Base-by-base conservation (phyloP, 2,797 vertebrate genomes). In the Propithecus perrieri region DNA sequence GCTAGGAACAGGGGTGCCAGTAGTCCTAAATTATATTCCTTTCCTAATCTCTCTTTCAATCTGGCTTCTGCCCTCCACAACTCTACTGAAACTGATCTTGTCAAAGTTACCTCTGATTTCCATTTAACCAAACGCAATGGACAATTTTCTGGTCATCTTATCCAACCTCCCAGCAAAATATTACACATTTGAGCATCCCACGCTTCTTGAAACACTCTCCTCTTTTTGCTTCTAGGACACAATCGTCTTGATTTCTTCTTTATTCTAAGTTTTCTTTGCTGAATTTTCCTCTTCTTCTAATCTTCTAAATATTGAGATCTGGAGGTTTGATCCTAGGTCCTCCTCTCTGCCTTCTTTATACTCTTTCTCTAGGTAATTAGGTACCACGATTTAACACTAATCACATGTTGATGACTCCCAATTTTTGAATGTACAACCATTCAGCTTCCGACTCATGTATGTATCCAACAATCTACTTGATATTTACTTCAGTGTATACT, bases 281-380 rank as follows among this genome's bases (percentile, higher is more conserved):
- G 7, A 5, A 28, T 74, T 35, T 89, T 79, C 11, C 46, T 85
- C 38, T 2, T 72, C 24, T 84, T 85, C 13, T 15, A 75, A 2
- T 84, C 35, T 63, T 92, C 41, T 57, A 79, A 81, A 43, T 53
- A 87, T 48, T 28, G 38, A 83, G 88, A 78, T 63, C 38, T 91
- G 7, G 67, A 48, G 38, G 55, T 2, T 69, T 69, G 5, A 41
- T 91, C 9, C 15, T 30, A 90, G 53, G 50, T 30, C 18, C 79
- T 93, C 89, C 0, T 78, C 53, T 63, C 81, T 72, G 1, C 1
- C 79, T 15, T 90, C 72, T 85, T 89, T 38, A 69, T n/a, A 65
- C 28, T 91, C 28, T 89, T 96, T 84, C 41, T 94, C 78, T 87
- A 14, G 88, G 89, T 95, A 76, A 92, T 38, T 91, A 28, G 86